Evolutionary conservation across 2,797 vertebrate genomes (phyloP), one percentile per base, ranked within the genome.

Genomic region (Enteromius paludinosus): DNA sequence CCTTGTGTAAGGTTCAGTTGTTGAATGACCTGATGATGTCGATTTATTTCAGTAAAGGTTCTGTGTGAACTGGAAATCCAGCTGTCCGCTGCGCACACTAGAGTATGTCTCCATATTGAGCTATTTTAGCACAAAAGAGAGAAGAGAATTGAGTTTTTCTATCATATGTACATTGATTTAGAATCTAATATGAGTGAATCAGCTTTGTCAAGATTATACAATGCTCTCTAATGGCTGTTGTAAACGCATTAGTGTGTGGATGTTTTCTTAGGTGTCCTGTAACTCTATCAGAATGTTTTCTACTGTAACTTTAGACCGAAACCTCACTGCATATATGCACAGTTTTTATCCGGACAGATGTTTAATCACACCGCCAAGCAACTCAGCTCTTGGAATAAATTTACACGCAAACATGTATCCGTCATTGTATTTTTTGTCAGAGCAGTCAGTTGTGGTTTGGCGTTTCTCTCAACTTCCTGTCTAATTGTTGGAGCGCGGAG

Each of bases 181-280:
- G 20, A 59, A 69, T 17, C 65, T 69, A 18, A 18, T 43, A 8
- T 30, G 35, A 79, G 65, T 0, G 6, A 69, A 56, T 79, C 20
- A 70, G 56, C 8, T 79, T 70, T 38, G 25, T 14, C 49, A 18
- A 5, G 35, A 59, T 79, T 69, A 68, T 41, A n/a, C 70, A 70
- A 66, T 65, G 28, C 45, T 23, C 30, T 66, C 43, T 78, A 78
- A 66, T 78, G 45, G 12, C n/a, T 79, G 11, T 17, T 43, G 30
- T 79, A 79, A 79, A 23, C 20, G 15, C 65, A 79, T 79, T 79
- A 69, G 33, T n/a, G 78, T 56, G 76, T 56, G 12, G 20, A 79
- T 79, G 38, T 79, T 79, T 68, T 79, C 49, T 69, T 43, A 54
- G 45, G n/a, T 3, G 30, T 78, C 45, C 65, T 66, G 5, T 69